These are phyloP conservation scores for Bombus pascuorum DNA, from an alignment of 1,140 invertebrate genomes.

Conservation along the genomic window DNA sequence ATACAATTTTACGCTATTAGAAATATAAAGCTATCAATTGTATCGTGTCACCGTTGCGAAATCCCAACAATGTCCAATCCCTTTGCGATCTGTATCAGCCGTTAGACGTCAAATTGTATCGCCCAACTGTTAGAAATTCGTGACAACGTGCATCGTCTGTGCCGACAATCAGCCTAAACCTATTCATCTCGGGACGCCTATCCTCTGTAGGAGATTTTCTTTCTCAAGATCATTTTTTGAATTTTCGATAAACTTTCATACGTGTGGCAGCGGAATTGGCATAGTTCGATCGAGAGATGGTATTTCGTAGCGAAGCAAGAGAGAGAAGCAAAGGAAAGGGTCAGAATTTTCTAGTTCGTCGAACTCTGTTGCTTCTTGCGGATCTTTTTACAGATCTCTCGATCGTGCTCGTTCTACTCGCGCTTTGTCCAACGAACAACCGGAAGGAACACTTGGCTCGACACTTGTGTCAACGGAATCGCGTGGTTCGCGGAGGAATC, in stretches of 20 bases:
- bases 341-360: not conserved
- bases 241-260: not conserved
- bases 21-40: not conserved
- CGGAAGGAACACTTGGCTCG: slow-evolving; percentile 4
- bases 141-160: not conserved
- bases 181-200: not conserved
- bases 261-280: not conserved
- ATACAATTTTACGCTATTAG: not conserved
- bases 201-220: not conserved
- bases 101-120: not conserved
- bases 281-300: not conserved
- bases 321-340: not conserved
- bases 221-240: not conserved
- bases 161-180: not conserved
- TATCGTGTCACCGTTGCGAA: not conserved
- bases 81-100: too few relatives aligned
- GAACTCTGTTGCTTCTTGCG: not conserved
- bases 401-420: not conserved
- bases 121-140: not conserved
- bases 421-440: not conserved
- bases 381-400: not conserved
- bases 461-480: slow-evolving; percentile 50
- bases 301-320: not conserved
- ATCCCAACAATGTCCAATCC: not conserved
- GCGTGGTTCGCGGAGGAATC: slow-evolving; percentile 32